Evolutionary conservation across 1,140 invertebrate species (phyloP).

Genomic region (Atopsyche davidsoni): DNA sequence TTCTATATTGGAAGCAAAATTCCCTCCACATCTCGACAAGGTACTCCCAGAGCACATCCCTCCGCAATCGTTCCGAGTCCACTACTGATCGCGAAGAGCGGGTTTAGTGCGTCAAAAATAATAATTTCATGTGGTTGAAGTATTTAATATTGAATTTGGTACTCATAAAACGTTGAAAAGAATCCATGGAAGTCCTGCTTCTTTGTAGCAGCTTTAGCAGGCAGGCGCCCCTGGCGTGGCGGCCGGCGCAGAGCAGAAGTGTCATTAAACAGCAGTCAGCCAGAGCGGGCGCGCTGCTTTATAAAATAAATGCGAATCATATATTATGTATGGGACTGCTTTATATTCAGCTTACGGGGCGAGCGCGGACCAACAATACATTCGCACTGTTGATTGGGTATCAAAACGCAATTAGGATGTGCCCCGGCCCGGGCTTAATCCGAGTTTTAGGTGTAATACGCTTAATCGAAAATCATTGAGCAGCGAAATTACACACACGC

Average conservation of each 20-base stretch:
- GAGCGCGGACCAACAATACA: constrained; percentile 14
- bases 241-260: constrained; percentile 24
- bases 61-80: too few relatives aligned
- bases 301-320: constrained; percentile 26
- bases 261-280: constrained; percentile 30
- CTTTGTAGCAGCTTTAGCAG: too few relatives aligned
- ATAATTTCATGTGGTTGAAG: too few relatives aligned
- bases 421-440: constrained; percentile 5
- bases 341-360: constrained; percentile 29
- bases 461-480: constrained; percentile 28
- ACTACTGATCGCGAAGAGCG: too few relatives aligned
- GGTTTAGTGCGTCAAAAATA: too few relatives aligned
- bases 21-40: too few relatives aligned
- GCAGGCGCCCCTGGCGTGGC: not conserved
- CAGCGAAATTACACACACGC: not conserved
- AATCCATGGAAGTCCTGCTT: too few relatives aligned
- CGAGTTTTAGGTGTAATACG: constrained; percentile 19
- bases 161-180: too few relatives aligned
- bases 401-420: constrained; percentile 25
- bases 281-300: constrained; percentile 12
- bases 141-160: too few relatives aligned
- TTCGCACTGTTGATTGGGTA: constrained; percentile 29
- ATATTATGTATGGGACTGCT: constrained; percentile 31
- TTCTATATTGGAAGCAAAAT: too few relatives aligned
- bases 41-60: too few relatives aligned